Percentiles rank a stretch among this genome's conserved stretches.
Evolutionary conservation across 2,888 invertebrate genomes (phyloP).

Genomic region (Hipparchia semele): DNA sequence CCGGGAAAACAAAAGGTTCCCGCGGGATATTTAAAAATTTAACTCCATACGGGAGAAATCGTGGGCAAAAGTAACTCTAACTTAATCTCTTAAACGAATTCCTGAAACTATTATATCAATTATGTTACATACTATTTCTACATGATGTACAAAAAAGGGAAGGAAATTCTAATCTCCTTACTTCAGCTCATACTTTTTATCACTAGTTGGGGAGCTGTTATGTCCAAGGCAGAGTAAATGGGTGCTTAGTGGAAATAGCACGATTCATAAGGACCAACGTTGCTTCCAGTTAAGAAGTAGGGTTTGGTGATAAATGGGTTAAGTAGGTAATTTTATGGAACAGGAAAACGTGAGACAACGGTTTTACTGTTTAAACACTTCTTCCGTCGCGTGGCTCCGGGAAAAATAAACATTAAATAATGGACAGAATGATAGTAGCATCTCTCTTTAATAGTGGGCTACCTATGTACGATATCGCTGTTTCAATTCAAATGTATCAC

Average conservation of each 20-base stretch:
- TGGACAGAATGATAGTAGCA: slow-evolving; percentile 5
- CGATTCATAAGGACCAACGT: slow-evolving; percentile 44
- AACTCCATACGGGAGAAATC: no score
- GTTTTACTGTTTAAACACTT: slow-evolving; percentile 35
- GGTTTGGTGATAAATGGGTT: slow-evolving; percentile 42
- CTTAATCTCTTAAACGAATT: no score
- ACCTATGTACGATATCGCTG: neutral
- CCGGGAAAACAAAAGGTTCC: no score
- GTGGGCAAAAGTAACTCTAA: no score
- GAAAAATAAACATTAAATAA: slow-evolving; percentile 16
- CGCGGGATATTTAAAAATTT: no score
- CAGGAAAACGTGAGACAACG: slow-evolving; percentile 36
- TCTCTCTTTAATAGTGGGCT: neutral
- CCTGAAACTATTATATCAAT: neutral
- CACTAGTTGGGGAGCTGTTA: slow-evolving; percentile 44
- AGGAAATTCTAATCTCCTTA: slow-evolving; percentile 34
- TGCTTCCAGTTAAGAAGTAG: slow-evolving; percentile 41
- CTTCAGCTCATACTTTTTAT: slow-evolving; percentile 43
- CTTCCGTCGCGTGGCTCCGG: slow-evolving; percentile 2
- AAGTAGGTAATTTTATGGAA: slow-evolving; percentile 35
- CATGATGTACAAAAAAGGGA: neutral
- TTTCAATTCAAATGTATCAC: no score
- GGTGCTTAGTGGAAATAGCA: slow-evolving; percentile 45
- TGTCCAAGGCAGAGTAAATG: slow-evolving; percentile 45
- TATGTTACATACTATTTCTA: neutral